phyloP scores from a whole-genome alignment of 2,888 invertebrate genomes.

The Drosophila emarginata region DNA sequence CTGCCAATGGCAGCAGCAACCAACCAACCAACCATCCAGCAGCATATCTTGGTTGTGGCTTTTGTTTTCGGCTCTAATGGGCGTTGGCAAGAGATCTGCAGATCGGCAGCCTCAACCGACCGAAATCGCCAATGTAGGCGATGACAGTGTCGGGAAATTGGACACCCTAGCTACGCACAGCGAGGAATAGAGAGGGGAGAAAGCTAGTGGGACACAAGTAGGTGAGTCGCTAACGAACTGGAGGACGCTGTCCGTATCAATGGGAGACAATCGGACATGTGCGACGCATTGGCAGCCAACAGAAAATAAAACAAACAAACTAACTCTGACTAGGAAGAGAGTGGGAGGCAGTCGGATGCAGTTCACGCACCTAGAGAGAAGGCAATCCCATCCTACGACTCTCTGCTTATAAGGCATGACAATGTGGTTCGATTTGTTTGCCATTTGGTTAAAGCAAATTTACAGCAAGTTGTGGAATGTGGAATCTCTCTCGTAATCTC shows the following conservation, averaged over 20 bases:
- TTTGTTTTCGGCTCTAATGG: conserved; percentile 44
- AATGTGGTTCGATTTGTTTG: conserved; percentile 67
- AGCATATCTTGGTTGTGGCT: conserved; percentile 21
- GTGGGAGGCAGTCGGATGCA: conserved; percentile 45
- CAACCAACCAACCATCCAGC: conserved; percentile 11
- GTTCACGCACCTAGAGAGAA: conserved; percentile 51
- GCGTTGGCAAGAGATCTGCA: conserved; percentile 56
- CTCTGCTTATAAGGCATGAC: conserved; percentile 54
- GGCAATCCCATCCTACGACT: conserved; percentile 25
- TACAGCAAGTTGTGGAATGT: conserved; percentile 39
- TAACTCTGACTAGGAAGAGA: conserved; percentile 28
- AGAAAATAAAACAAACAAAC: conserved; percentile 28
- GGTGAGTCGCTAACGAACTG: conserved; percentile 70
- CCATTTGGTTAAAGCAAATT: conserved; percentile 71
- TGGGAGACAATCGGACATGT: conserved; percentile 71
- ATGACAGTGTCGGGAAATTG: conserved; percentile 66
- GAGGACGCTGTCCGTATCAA: conserved; percentile 55
- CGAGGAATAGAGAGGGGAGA: neutral
- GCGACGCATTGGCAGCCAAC: conserved; percentile 72
- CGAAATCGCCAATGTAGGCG: conserved; percentile 61
- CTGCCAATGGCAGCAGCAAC: conserved; percentile 39
- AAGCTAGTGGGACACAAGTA: conserved; percentile 60
- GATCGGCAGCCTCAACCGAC: conserved; percentile 18
- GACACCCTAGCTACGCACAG: conserved; percentile 39
- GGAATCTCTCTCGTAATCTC: conserved; percentile 36